A percentile compares a stretch with the other conserved stretches of the same genome.
Conservation (phyloP, 2,797 vertebrate genomes). For the Sitta carolinensis region DNA sequence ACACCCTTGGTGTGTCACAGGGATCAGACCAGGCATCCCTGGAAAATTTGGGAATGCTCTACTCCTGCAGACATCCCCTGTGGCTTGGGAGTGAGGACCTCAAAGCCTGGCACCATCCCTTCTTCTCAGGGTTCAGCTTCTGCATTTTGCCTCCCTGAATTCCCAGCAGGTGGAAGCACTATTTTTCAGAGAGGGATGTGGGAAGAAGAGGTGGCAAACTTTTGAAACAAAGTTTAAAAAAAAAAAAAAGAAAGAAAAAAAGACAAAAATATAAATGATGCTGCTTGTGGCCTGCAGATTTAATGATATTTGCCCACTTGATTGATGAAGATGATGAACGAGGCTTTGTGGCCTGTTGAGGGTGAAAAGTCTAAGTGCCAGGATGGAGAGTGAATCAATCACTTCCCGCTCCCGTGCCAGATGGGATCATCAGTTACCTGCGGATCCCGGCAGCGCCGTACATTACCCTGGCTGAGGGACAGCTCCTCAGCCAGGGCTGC, state of each 20-base stretch:
- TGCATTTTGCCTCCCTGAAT: not conserved
- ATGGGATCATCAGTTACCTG: constrained; percentile 75
- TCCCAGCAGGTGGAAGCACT: not conserved
- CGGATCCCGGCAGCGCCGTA: constrained; percentile 57
- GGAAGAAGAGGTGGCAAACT: not conserved
- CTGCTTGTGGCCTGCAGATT: constrained; percentile 20
- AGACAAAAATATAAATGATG: constrained; percentile 16
- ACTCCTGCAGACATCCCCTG: not conserved
- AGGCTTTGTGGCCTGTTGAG: constrained; percentile 50
- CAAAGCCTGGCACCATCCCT: not conserved
- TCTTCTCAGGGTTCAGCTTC: not conserved
- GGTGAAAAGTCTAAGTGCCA: constrained; percentile 68
- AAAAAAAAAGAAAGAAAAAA: not conserved
- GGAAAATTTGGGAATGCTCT: not conserved
- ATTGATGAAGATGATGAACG: constrained; percentile 70
- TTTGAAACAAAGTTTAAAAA: not conserved
- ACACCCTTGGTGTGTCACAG: not conserved
- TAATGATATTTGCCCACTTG: constrained; percentile 73
- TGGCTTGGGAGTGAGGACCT: not conserved
- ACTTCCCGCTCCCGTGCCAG: constrained; percentile 51
- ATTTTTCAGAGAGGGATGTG: not conserved
- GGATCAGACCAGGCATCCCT: not conserved
- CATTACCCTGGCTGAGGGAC: constrained; percentile 68
- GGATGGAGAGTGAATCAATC: constrained; percentile 75
- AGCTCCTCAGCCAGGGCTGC: constrained; percentile 19